phyloP scores from a whole-genome alignment of 64 coral and sea anemone species.

The Pocillopora verrucosa region DNA sequence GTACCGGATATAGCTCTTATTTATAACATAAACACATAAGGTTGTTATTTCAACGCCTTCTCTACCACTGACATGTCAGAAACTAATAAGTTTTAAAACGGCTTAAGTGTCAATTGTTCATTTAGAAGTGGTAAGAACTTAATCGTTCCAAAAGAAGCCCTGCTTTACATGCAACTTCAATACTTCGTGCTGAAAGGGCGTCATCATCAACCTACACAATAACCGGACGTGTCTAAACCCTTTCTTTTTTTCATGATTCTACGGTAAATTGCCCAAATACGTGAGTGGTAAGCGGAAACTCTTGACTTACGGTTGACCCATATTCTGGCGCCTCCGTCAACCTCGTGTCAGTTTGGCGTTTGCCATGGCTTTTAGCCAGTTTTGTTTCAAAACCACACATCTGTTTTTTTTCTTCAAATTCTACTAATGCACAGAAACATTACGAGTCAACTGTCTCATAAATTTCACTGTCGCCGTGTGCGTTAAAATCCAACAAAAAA shows the following conservation, averaged over 20 bases:
- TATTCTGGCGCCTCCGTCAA: neutral
- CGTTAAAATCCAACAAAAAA: too few species aligned
- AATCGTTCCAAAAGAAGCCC: neutral
- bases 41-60: neutral
- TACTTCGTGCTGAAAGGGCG: too few species aligned
- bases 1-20: neutral
- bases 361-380: neutral
- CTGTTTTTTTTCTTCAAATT: neutral
- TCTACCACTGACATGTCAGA: neutral
- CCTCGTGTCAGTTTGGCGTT: neutral
- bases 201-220: too few species aligned
- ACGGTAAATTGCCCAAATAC: too few species aligned
- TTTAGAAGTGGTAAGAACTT: neutral
- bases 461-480: too few species aligned
- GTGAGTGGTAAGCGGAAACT: neutral
- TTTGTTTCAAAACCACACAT: neutral
- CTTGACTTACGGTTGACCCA: neutral
- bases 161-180: neutral
- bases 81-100: neutral
- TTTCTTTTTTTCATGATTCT: too few species aligned
- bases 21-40: neutral
- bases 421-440: neutral
- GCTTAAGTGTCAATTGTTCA: neutral
- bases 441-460: neutral
- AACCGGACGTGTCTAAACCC: too few species aligned